Evolutionary conservation across 2,888 invertebrate genomes (phyloP), one percentile per base, ranked within the genome.

Genomic region (Tillus elongatus): DNA sequence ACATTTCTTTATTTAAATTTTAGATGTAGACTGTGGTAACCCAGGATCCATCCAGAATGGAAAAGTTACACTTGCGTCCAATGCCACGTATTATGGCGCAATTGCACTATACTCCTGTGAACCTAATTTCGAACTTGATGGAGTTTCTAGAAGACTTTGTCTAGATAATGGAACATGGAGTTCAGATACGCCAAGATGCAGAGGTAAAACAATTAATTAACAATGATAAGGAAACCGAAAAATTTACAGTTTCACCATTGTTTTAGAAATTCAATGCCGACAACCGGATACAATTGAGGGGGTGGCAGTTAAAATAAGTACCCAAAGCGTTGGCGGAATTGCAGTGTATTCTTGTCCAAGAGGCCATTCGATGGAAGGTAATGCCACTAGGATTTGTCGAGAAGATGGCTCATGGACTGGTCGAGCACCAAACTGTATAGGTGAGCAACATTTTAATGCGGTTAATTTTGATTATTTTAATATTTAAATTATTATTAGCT

Each of bases 151-250:
- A 35, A 68, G 91, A 40, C 64, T 88, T 35, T 92, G 91, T 56
- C 74, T 87, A 36, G 90, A 91, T 56, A 84, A 91, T 56, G 89
- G 84, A 33, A 89, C 88, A 0, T 92, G 91, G 92, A 87, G 88
- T 54, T 83, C 86, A 11, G 85, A 84, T 40, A 67, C 79, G 0
- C 90, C 91, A 0, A 59, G 67, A n/a, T 92, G 92, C 58, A 75
- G 74, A 70, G 84, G 86, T 84, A 64, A 55, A 38, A 44, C 27
- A 19, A 19, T 19, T n/a, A n/a, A n/a, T n/a, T n/a, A n/a, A n/a
- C n/a, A n/a, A n/a, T 10, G 30, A 40, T 34, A 24, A 16, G 2
- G 8, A n/a, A n/a, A n/a, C n/a, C n/a, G n/a, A 14, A 13, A n/a
- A n/a, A n/a, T n/a, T n/a, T n/a, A n/a, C n/a, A n/a, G n/a, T 19